A percentile compares a stretch with the other conserved stretches of the same genome.
These are phyloP conservation scores for Psettodes erumei DNA, from an alignment of 2,113 vertebrate genomes.

Conservation along the genomic window DNA sequence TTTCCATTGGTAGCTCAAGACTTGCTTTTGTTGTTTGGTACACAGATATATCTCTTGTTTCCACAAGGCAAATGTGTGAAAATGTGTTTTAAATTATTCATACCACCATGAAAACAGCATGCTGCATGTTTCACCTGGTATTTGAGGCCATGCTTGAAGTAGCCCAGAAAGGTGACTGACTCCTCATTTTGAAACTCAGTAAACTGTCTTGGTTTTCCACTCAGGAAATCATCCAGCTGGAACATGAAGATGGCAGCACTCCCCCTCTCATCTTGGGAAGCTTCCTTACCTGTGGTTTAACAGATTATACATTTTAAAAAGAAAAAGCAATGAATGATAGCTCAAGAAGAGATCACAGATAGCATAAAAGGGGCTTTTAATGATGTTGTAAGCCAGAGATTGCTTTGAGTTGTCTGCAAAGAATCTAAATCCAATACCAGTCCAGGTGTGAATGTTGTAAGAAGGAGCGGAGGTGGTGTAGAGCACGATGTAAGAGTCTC, in stretches of 20 bases:
- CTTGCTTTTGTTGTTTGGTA: background rate
- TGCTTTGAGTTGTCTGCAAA: background rate
- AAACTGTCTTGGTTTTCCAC: slow-evolving; percentile 65
- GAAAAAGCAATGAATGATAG: background rate
- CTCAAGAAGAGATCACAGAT: no score
- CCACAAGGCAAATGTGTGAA: background rate
- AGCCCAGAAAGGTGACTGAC: slow-evolving; percentile 72
- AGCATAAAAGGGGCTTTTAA: no score
- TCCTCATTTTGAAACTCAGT: slow-evolving; percentile 78
- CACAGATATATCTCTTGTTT: background rate
- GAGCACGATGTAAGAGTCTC: slow-evolving; percentile 81
- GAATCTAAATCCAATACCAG: slow-evolving; percentile 63
- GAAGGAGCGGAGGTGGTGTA: slow-evolving; percentile 57
- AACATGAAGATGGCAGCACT: slow-evolving; percentile 74
- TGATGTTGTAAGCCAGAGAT: background rate
- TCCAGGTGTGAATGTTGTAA: slow-evolving; percentile 77
- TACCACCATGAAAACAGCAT: background rate
- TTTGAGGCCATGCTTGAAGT: slow-evolving; percentile 79
- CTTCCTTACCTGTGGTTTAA: slow-evolving; percentile 62
- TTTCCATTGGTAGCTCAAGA: background rate
- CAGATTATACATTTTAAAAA: background rate
- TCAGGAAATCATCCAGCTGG: slow-evolving; percentile 77
- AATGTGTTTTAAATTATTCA: slow-evolving; percentile 4
- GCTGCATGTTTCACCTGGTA: slow-evolving; percentile 73
- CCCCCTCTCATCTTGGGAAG: slow-evolving; percentile 74